These are phyloP conservation scores for Theretra japonica DNA, from an alignment of 2,888 invertebrate species.

Conservation along the genomic window DNA sequence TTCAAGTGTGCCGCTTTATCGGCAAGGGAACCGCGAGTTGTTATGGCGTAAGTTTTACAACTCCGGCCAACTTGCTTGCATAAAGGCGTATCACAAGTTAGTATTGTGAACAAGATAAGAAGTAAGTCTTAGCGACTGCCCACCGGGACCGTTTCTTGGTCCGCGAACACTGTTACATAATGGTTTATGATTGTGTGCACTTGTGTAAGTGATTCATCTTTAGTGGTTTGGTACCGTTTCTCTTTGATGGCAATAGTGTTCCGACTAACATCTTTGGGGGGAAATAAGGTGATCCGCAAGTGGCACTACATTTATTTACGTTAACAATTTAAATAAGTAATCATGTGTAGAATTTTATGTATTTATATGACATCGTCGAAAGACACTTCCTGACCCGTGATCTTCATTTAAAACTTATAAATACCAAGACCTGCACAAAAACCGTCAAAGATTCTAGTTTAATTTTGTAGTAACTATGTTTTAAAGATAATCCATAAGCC, in stretches of 20 bases:
- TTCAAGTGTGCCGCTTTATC: constrained; percentile 25
- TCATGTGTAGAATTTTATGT: no score
- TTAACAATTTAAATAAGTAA: no score
- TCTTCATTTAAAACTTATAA: no score
- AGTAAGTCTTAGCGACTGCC: constrained; percentile 16
- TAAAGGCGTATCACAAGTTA: constrained; percentile 30
- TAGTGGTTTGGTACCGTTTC: neutral
- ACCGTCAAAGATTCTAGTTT: no score
- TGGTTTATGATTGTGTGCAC: neutral
- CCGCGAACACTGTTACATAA: neutral
- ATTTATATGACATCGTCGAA: no score
- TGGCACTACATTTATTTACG: no score
- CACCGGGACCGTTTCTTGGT: constrained; percentile 13
- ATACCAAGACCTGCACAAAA: no score
- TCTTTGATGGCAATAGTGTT: neutral
- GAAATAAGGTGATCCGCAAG: no score
- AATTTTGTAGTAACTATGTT: no score
- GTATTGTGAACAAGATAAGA: constrained; percentile 27
- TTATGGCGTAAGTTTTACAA: constrained; percentile 32
- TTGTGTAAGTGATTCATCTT: neutral
- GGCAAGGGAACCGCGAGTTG: constrained; percentile 23
- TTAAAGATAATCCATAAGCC: no score
- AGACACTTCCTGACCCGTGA: no score
- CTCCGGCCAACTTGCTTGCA: constrained; percentile 29
- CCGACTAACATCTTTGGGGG: neutral